Percentiles rank a stretch among this genome's conserved stretches.
Conservation (phyloP, 2,888 invertebrate species). For the Uloborus plumipes region DNA sequence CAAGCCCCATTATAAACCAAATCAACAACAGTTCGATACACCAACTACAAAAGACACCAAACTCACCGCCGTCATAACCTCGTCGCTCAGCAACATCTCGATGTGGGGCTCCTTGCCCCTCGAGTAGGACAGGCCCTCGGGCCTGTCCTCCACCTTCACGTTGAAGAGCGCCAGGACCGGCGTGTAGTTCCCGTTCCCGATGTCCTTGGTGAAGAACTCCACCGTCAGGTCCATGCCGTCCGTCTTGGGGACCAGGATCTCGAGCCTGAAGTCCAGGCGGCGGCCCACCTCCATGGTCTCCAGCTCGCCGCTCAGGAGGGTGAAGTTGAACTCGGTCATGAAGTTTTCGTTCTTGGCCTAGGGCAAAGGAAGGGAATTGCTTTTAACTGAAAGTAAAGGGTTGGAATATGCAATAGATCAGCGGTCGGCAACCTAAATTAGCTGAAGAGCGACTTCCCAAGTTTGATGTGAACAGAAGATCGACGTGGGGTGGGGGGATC, state of each 20-base stretch:
- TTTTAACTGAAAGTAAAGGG: too few relatives aligned
- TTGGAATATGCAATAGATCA: too few relatives aligned
- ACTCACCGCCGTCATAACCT: conserved; percentile 53
- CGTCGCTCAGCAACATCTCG: conserved; percentile 50
- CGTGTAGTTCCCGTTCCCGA: conserved; percentile 51
- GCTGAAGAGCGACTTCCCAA: too few relatives aligned
- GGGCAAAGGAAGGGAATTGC: neutral
- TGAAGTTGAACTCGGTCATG: conserved; percentile 55
- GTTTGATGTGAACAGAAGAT: too few relatives aligned
- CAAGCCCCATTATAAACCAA: too few relatives aligned
- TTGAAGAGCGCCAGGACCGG: conserved; percentile 64
- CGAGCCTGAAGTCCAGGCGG: conserved; percentile 51
- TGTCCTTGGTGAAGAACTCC: conserved; percentile 66
- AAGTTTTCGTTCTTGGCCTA: conserved; percentile 44
- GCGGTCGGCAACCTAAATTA: too few relatives aligned
- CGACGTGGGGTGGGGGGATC: too few relatives aligned
- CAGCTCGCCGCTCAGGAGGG: conserved; percentile 35
- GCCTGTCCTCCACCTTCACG: conserved; percentile 45
- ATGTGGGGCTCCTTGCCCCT: conserved; percentile 39
- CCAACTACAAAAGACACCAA: too few relatives aligned
- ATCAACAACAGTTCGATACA: neutral
- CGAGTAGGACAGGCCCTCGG: conserved; percentile 38
- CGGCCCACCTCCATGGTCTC: conserved; percentile 57
- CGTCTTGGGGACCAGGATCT: conserved; percentile 62
- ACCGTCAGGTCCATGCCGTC: conserved; percentile 62